phyloP scores from a whole-genome alignment of 1,140 invertebrate species.

The Eupeodes corollae region DNA sequence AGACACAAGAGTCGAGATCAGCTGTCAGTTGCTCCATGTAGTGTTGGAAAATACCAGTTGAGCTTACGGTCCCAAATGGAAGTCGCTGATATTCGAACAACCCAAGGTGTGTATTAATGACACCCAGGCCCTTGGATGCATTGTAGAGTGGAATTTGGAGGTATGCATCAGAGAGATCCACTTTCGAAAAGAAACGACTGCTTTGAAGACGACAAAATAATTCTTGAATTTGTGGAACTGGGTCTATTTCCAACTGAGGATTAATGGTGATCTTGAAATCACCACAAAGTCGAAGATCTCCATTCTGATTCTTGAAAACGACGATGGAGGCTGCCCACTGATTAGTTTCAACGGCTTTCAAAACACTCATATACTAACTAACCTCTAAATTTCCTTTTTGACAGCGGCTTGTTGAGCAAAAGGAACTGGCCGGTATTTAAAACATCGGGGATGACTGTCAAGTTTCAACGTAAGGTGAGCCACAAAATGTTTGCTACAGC shows the following conservation, averaged over 20 bases:
- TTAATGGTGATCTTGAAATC: slow-evolving; percentile 4
- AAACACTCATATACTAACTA: slow-evolving; percentile 12
- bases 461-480: too few relatives aligned
- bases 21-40: slow-evolving; percentile 7
- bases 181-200: too few relatives aligned
- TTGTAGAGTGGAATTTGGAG: not conserved
- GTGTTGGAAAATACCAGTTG: slow-evolving; percentile 4
- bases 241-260: slow-evolving; percentile 4
- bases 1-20: not conserved
- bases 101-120: slow-evolving; percentile 3
- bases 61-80: slow-evolving; percentile 4
- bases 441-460: too few relatives aligned
- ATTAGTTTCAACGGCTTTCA: slow-evolving; percentile 12
- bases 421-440: slow-evolving; percentile 18
- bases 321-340: slow-evolving; percentile 39
- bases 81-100: slow-evolving; percentile 2
- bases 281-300: slow-evolving; percentile 10
- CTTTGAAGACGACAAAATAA: too few relatives aligned
- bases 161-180: too few relatives aligned
- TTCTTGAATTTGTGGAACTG: not conserved
- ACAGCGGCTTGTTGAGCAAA: slow-evolving; percentile 33
- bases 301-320: slow-evolving; percentile 36
- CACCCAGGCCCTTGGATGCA: slow-evolving; percentile 1
- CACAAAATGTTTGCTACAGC: too few relatives aligned
- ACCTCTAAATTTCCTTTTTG: slow-evolving; percentile 29